Base-by-base conservation (phyloP, 1,140 invertebrate genomes). In the Zaprionus taronus region DNA sequence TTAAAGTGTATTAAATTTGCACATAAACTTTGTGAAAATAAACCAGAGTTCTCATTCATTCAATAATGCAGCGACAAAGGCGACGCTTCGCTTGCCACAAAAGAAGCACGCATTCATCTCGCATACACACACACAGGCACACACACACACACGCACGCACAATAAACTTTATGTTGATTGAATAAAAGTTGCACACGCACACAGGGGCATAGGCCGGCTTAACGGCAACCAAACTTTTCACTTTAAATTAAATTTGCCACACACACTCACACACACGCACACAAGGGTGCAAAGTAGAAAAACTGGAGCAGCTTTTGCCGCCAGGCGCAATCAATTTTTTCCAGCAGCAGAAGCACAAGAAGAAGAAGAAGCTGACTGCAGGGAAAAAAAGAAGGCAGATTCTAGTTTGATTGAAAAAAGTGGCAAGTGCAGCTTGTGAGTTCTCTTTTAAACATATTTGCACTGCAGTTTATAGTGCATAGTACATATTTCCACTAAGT, bases 121-220 rank as follows among this genome's bases (percentile, higher is more conserved):
- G 12, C 17, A 17, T 66, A 75, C 80, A 82, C 80, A 82, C 80
- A 79, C 80, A n/a, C n/a, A n/a, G n/a, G n/a, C n/a, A 82, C 24
- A 20, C 56, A 61, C 56, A 82, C 24, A 20, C 56, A 61, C 56
- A 56, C 51, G 58, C 78, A 81, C 82, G 81, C 82, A 81, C 82
- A 84, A 84, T 84, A 84, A 84, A 85, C 75, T 85, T 85, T 85
- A 82, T 86, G 82, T 79, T 85, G 83, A 85, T 86, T 89, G 80
- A 89, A 86, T 86, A 86, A 86, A 85, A 84, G 82, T 84, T 79
- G 58, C 64, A 69, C 49, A 22, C 61, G 14, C 51, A 44, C 17
- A 44, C 58, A 68, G 24, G 47, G 6, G 15, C 47, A 60, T 67
- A 49, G 70, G 65, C 70, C 22, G 20, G 65, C 65, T 84, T 87